A percentile compares a stretch with the other conserved stretches of the same genome.
Evolutionary conservation across 2,797 vertebrate species (phyloP).

Genomic region (Acanthurus leucopareius): DNA sequence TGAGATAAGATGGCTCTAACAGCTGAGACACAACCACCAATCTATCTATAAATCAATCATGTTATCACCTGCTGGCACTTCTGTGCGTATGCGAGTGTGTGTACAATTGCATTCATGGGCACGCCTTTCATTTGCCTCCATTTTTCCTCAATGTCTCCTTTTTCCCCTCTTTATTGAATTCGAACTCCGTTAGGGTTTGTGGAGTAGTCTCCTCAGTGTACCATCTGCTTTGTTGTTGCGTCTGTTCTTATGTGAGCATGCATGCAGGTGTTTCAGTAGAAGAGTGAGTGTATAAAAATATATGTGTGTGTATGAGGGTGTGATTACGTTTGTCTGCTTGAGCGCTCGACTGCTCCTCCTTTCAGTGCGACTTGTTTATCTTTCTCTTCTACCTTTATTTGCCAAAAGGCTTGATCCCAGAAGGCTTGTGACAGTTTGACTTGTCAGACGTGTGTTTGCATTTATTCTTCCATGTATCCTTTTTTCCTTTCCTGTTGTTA

Average conservation of each 20-base stretch:
- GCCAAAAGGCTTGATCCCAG: conserved; percentile 61
- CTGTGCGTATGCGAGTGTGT: conserved; percentile 10
- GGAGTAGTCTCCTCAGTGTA: conserved; percentile 47
- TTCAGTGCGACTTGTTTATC: conserved; percentile 63
- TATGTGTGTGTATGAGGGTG: conserved; percentile 5
- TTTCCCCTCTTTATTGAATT: conserved; percentile 37
- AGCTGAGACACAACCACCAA: conserved; percentile 68
- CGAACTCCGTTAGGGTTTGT: conserved; percentile 40
- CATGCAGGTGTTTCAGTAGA: conserved; percentile 37
- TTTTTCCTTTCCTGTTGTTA: conserved; percentile 16
- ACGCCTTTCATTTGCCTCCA: conserved; percentile 57
- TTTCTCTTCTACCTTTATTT: conserved; percentile 60
- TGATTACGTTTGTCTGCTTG: conserved; percentile 33
- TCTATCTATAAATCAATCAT: conserved; percentile 76
- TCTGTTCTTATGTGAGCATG: conserved; percentile 29
- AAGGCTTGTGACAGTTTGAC: conserved; percentile 63
- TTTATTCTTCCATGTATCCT: conserved; percentile 31
- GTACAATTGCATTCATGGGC: conserved; percentile 34
- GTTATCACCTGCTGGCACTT: conserved; percentile 66
- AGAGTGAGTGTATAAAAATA: not conserved
- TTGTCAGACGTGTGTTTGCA: conserved; percentile 59
- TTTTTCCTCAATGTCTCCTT: conserved; percentile 43
- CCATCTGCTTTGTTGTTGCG: conserved; percentile 43
- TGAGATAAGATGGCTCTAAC: conserved; percentile 49
- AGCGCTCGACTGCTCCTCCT: conserved; percentile 47